phyloP scores from a whole-genome alignment of 1,140 invertebrate species.

The Periplaneta americana region DNA sequence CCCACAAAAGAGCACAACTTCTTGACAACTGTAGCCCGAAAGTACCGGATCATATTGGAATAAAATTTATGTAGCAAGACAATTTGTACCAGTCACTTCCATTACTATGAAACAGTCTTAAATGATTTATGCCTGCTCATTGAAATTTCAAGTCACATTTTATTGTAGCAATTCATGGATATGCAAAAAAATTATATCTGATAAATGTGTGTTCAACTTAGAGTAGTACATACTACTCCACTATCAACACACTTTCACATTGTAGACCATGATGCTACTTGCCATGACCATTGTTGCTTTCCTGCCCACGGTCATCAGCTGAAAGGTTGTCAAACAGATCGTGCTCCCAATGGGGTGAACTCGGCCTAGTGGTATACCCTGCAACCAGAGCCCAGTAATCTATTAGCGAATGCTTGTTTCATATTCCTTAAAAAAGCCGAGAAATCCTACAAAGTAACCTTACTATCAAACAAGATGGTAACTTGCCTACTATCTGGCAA shows the following conservation, averaged over 20 bases:
- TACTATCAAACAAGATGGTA: not conserved
- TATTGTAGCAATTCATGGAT: not conserved
- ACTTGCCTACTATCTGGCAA: not conserved
- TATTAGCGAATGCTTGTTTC: not conserved
- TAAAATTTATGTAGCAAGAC: not conserved
- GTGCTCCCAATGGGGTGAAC: conserved; percentile 7
- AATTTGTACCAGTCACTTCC: not conserved
- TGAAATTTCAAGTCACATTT: not conserved
- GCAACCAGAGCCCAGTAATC: not conserved
- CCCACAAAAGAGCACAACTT: not conserved
- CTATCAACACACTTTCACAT: not conserved
- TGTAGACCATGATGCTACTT: conserved; percentile 5
- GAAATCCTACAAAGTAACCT: not conserved
- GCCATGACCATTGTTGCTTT: conserved; percentile 1
- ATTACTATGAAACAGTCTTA: no score
- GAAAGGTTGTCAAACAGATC: conserved; percentile 7
- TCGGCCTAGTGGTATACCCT: conserved; percentile 5
- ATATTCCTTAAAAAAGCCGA: not conserved
- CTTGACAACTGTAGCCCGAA: not conserved
- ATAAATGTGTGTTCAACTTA: not conserved
- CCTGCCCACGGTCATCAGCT: not conserved
- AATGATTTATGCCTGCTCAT: not conserved
- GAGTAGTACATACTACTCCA: not conserved
- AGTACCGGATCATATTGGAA: not conserved
- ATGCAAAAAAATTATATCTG: not conserved